A percentile compares a stretch with the other conserved stretches of the same genome.
Conservation (phyloP, 2,113 vertebrate species). For the Loxodonta africana region DNA sequence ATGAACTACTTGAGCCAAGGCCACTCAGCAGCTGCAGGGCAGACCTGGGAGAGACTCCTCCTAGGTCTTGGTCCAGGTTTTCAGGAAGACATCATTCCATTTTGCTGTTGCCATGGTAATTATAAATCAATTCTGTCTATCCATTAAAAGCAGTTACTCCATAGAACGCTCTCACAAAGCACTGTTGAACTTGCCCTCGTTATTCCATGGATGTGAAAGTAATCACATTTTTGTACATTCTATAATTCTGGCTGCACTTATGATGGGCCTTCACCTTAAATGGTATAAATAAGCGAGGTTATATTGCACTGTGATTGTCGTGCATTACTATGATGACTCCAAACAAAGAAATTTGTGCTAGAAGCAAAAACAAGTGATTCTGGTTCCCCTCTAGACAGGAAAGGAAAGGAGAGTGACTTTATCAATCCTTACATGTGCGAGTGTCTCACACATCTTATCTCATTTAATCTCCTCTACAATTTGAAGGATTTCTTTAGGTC, state of each 20-base stretch:
- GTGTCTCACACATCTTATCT: not conserved
- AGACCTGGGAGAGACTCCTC: not conserved
- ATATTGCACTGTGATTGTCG: not conserved
- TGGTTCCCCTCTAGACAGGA: not conserved
- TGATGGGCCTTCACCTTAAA: conserved; percentile 55
- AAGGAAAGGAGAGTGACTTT: conserved; percentile 14
- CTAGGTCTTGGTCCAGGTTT: conserved; percentile 17
- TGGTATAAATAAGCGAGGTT: conserved; percentile 42
- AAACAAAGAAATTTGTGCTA: conserved; percentile 65
- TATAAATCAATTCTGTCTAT: conserved; percentile 71
- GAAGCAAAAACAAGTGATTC: conserved; percentile 42
- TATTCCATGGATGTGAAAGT: conserved; percentile 45
- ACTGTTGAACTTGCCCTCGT: conserved; percentile 48
- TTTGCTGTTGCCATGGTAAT: conserved; percentile 79
- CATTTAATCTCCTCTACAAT: conserved; percentile 38
- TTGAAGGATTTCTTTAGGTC: conserved; percentile 25
- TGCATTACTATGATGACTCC: conserved; percentile 58
- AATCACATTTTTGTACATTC: conserved; percentile 68
- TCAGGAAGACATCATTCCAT: conserved; percentile 28
- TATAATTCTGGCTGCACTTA: conserved; percentile 52
- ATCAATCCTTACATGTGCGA: not conserved
- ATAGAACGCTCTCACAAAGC: conserved; percentile 67
- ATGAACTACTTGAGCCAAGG: not conserved
- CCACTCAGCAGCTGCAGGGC: not conserved
- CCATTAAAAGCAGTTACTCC: conserved; percentile 67